These are phyloP conservation scores for Amphibalanus amphitrite DNA, from an alignment of 1,140 invertebrate species.

Conservation along the genomic window DNA sequence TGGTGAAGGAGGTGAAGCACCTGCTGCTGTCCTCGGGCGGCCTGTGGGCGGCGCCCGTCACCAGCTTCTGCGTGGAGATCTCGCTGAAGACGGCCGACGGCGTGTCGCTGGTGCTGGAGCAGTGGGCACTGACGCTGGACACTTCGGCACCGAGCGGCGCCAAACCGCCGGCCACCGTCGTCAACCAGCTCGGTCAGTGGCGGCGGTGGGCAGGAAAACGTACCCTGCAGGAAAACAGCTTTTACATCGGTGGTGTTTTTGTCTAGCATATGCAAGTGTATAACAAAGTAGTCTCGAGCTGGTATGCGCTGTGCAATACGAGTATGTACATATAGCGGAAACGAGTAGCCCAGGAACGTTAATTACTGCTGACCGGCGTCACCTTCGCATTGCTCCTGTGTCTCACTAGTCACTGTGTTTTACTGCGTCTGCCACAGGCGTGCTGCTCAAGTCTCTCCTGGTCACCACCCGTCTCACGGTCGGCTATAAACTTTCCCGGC, in stretches of 20 bases:
- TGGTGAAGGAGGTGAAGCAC: slow-evolving; percentile 53
- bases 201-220: no score
- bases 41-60: slow-evolving; percentile 41
- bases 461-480: slow-evolving; percentile 73
- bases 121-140: slow-evolving; percentile 52
- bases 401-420: no score
- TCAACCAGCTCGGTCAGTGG: not conserved
- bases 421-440: slow-evolving; percentile 33
- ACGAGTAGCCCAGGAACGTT: no score
- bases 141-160: slow-evolving; percentile 16
- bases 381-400: no score
- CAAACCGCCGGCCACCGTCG: slow-evolving; percentile 1
- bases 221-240: no score
- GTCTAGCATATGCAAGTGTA: no score
- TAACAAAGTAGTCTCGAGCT: no score
- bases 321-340: no score
- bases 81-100: slow-evolving; percentile 72
- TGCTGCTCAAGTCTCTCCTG: slow-evolving; percentile 73
- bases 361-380: no score
- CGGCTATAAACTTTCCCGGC: slow-evolving; percentile 72
- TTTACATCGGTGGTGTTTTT: no score
- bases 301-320: no score
- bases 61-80: slow-evolving; percentile 53
- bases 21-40: slow-evolving; percentile 35
- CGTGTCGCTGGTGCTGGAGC: slow-evolving; percentile 77